Conservation (phyloP, 2,113 vertebrate species). For the Apaloderma vittatum region DNA sequence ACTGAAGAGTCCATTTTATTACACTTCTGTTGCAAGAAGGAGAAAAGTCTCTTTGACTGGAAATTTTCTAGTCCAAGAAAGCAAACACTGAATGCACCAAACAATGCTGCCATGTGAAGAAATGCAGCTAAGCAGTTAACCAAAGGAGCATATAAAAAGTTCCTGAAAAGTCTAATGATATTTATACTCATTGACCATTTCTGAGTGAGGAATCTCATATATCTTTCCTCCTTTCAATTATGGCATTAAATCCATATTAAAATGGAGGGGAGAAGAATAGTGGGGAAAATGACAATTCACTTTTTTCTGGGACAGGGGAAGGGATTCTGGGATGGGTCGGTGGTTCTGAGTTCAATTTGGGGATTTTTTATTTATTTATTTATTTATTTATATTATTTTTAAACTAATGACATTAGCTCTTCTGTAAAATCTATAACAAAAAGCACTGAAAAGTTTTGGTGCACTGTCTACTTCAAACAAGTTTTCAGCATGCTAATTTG, state of each 20-base stretch:
- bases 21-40: neutral
- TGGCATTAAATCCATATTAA: fast-evolving
- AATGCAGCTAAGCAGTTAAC: neutral
- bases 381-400: neutral
- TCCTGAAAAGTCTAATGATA: neutral
- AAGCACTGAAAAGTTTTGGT: neutral
- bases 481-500: neutral
- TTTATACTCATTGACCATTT: neutral
- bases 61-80: neutral
- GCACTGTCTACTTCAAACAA: neutral
- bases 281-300: neutral
- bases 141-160: neutral
- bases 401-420: neutral
- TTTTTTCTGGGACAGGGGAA: neutral
- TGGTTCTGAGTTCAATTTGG: neutral
- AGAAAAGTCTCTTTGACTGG: neutral
- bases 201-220: neutral
- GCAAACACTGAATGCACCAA: neutral
- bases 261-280: fast-evolving
- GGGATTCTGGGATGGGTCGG: fast-evolving
- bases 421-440: neutral
- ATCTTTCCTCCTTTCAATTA: neutral
- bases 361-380: neutral
- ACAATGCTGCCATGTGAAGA: fast-evolving
- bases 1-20: neutral